Base-by-base conservation (phyloP, 1,140 invertebrate genomes). In the Drosophila ironensis region DNA sequence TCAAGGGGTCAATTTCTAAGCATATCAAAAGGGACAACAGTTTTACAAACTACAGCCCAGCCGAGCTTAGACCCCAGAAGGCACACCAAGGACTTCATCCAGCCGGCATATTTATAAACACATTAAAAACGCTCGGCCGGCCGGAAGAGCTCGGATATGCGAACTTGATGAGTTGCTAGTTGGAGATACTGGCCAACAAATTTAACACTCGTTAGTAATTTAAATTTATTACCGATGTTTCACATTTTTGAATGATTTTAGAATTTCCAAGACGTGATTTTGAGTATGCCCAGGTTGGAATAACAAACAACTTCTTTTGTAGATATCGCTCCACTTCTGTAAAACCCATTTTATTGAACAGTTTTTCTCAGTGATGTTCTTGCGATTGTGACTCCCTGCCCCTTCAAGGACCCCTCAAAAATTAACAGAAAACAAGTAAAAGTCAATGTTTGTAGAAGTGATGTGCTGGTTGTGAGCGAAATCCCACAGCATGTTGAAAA, bases 1-100 rank as follows among this genome's bases (percentile, higher is more conserved):
- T 41, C 72, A 68, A 82, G 63, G 78, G 78, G 78, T 82, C 80
- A 84, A 73, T 73, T 84, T 77, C 46, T 11, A 64, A 44, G n/a
- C 45, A 61, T 66, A 72, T 72, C 56, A 63, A 81, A 52, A 59
- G 66, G 57, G 44, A 60, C 57, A 61, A 66, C 41, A 47, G 67
- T 69, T 69, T 70, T 70, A 59, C 59, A 70, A 69, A 69, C 66
- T 70, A 69, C 6, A 70, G 19, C 45, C 67, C 17, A 8, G 28
- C 37, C 6, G 24, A 38, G 30, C 30, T 33, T 33, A 30, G 14
- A 41, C 28, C 16, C 8, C 16, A 25, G 19, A 17, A 28, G 14
- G 17, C 14, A 30, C 35, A 45, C 63, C 57, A 24, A 25, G 38
- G 28, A 46, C 41, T 40, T 24, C 24, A 27, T 30, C 22, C 41